phyloP scores from a whole-genome alignment of 2,888 invertebrate species.

The Drosophila infuscata region DNA sequence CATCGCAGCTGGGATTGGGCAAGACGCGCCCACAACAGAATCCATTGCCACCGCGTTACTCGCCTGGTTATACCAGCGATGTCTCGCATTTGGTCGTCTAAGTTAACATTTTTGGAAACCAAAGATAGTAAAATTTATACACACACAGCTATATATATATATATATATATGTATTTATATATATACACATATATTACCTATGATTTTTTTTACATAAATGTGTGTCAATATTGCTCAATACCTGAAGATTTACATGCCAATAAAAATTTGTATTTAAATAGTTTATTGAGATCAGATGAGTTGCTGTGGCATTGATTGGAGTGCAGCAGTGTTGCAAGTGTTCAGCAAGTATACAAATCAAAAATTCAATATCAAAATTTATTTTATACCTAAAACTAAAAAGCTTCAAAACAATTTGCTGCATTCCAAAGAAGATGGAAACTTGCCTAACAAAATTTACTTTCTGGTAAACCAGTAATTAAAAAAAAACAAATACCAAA shows the following conservation, averaged over 20 bases:
- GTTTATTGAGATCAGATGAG: neutral
- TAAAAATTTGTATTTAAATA: slow-evolving; percentile 25
- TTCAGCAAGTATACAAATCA: slow-evolving; percentile 13
- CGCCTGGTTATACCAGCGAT: slow-evolving; percentile 92
- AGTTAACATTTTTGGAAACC: slow-evolving; percentile 68
- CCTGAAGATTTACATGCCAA: slow-evolving; percentile 45
- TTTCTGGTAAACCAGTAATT: slow-evolving; percentile 16
- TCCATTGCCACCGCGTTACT: slow-evolving; percentile 88
- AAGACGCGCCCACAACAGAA: slow-evolving; percentile 84
- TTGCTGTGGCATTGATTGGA: slow-evolving; percentile 23
- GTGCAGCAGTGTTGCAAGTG: slow-evolving; percentile 6
- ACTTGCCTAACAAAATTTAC: slow-evolving; percentile 1
- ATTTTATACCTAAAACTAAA: slow-evolving; percentile 6
- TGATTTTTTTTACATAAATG: slow-evolving; percentile 16
- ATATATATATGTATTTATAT: neutral
- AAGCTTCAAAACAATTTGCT: neutral
- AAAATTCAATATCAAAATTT: slow-evolving; percentile 13
- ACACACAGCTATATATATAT: neutral
- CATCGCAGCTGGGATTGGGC: slow-evolving; percentile 68
- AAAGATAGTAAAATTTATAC: slow-evolving; percentile 9
- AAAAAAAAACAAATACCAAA: neutral
- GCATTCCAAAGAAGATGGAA: neutral
- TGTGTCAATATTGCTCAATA: slow-evolving; percentile 44
- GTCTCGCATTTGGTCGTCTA: slow-evolving; percentile 93
- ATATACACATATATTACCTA: slow-evolving; percentile 13